phyloP scores from a whole-genome alignment of 2,888 invertebrate species.

The Aproaerema taeniolella region DNA sequence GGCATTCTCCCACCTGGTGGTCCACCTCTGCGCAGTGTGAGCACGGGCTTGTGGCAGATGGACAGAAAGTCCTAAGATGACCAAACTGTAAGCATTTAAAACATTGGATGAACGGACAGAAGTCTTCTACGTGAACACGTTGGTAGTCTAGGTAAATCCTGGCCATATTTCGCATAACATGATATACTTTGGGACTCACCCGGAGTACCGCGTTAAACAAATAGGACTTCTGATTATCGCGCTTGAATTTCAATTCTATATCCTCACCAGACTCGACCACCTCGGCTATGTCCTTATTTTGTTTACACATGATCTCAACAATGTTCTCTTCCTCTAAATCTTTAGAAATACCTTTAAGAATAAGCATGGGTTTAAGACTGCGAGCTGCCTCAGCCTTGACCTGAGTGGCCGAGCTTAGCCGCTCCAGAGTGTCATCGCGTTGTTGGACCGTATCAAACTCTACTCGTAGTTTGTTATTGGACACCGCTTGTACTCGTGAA shows the following conservation, averaged over 20 bases:
- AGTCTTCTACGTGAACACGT: background rate
- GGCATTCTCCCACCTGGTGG: background rate
- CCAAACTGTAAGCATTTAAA: background rate
- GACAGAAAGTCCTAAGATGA: background rate
- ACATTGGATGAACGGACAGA: background rate
- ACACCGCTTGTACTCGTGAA: background rate
- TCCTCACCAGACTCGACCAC: background rate
- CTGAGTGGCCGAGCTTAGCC: background rate
- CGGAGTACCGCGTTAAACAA: background rate
- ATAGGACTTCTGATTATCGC: background rate
- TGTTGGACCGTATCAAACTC: background rate
- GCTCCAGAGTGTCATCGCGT: background rate
- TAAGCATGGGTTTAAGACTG: background rate
- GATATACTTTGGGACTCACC: background rate
- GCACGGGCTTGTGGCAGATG: background rate
- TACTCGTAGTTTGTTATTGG: background rate
- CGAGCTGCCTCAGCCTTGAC: background rate
- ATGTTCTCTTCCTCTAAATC: background rate
- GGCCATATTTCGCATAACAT: background rate
- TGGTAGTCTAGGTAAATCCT: background rate
- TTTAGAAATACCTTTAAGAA: background rate
- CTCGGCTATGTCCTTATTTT: background rate
- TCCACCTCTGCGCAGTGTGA: background rate
- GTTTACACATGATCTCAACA: background rate
- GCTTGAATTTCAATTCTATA: background rate